A percentile compares a stretch with the other conserved stretches of the same genome.
Evolutionary conservation across 2,797 vertebrate species (phyloP).

Genomic region (Sphenopsis melanotis): DNA sequence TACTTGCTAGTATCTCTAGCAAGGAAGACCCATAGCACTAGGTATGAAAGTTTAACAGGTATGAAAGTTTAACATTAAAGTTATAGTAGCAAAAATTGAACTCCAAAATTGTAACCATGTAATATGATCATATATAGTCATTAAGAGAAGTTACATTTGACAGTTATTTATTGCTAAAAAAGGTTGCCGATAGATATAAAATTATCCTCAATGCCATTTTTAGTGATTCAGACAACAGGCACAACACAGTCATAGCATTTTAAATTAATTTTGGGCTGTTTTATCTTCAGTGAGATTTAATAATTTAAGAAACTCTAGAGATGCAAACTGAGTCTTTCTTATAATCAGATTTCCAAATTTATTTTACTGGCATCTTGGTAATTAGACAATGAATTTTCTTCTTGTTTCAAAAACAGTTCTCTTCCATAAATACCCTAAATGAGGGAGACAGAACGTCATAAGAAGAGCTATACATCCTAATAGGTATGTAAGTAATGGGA

Average conservation of each 20-base stretch:
- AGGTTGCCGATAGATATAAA: not conserved
- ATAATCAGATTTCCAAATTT: not conserved
- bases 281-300: not conserved
- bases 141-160: not conserved
- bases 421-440: not conserved
- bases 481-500: not conserved
- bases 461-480: not conserved
- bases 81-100: not conserved
- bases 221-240: not conserved
- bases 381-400: not conserved
- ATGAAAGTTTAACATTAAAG: not conserved
- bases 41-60: not conserved
- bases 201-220: not conserved
- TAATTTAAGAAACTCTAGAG: not conserved
- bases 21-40: not conserved
- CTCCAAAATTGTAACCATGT: not conserved
- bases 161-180: not conserved
- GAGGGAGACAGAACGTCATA: not conserved
- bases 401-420: not conserved
- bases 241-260: not conserved
- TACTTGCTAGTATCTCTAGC: not conserved
- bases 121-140: not conserved
- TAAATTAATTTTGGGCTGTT: not conserved
- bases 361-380: not conserved
- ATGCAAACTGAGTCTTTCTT: not conserved